Evolutionary conservation across 1,140 invertebrate genomes (phyloP), one percentile per base, ranked within the genome.

Genomic region (Zaprionus africanus): DNA sequence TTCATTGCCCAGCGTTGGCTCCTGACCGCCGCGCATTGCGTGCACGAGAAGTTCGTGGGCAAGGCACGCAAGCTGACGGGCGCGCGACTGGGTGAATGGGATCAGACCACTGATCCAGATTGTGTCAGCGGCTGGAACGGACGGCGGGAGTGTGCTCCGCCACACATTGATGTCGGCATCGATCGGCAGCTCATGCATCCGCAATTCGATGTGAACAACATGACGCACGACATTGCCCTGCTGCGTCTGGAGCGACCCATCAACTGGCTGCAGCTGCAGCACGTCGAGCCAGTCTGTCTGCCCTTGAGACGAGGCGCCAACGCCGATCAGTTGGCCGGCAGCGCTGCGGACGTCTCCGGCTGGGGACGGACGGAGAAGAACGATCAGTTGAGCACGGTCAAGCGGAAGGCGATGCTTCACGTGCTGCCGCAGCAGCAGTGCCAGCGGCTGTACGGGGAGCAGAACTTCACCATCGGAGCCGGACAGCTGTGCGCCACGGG

Each of bases 331-430:
- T 94, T 94, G 54, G 84, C 94, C 3, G 93, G 93, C 1, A 80
- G 90, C 11, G 94, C 93, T n/a, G 93, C 96, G 34, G 94, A 94
- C 62, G 95, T 96, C 0, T 96, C 96, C 5, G 97, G 97, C 17
- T 98, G 97, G 97, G 97, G 97, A 6, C 95, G 94, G 82, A 96
- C 96, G 1, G 96, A 96, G 92, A 0, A 12, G 0, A 93, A 81
- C n/a, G 92, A 53, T 22, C 43, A 17, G 0, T 56, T 53, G 31
- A 92, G 90, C 64, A 22, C 49, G 15, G 11, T 87, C 0, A 92
- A 92, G 53, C 75, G 72, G 0, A 87, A 82, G 59, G 90, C 90
- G 7, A 64, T 64, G 28, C 38, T 92, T 7, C 61, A 34, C 7
- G 74, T 81, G 1, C 73, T 75, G 71, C 15, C 74, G 13, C 61